Evolutionary conservation across 2,797 vertebrate species (phyloP).

Genomic region (Chaetodon trifasciatus): DNA sequence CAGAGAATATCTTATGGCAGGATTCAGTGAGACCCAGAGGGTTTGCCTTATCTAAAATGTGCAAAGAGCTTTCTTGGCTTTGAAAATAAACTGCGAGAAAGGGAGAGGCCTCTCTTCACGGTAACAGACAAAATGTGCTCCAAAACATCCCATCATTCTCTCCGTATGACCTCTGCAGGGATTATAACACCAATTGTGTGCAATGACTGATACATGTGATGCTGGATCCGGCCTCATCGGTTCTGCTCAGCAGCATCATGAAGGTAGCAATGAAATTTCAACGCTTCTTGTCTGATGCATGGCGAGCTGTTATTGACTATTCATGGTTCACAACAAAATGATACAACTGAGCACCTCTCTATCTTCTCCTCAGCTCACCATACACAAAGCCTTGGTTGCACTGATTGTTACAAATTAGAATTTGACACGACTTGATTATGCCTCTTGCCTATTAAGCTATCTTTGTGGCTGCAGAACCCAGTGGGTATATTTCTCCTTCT

Average conservation of each 20-base stretch:
- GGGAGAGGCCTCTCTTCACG: conserved; percentile 46
- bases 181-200: conserved; percentile 65
- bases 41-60: conserved; percentile 58
- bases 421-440: conserved; percentile 46
- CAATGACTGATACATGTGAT: conserved; percentile 47
- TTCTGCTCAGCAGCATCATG: conserved; percentile 53
- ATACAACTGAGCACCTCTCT: not conserved
- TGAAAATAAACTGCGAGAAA: conserved; percentile 58
- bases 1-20: conserved; percentile 56
- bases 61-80: conserved; percentile 55
- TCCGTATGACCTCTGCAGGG: conserved; percentile 60
- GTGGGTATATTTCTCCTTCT: conserved; percentile 31
- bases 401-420: conserved; percentile 43
- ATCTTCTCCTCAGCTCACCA: conserved; percentile 14
- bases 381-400: not conserved
- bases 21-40: conserved; percentile 46
- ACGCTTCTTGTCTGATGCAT: conserved; percentile 21
- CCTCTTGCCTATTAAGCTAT: conserved; percentile 27
- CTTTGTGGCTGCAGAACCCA: conserved; percentile 32
- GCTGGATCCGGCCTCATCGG: conserved; percentile 56
- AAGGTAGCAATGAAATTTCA: conserved; percentile 39
- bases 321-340: conserved; percentile 45
- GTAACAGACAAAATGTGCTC: conserved; percentile 61
- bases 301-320: conserved; percentile 42
- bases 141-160: conserved; percentile 73